These are phyloP conservation scores for Dryoscopus gambensis DNA, from an alignment of 2,113 vertebrate species.

Conservation along the genomic window DNA sequence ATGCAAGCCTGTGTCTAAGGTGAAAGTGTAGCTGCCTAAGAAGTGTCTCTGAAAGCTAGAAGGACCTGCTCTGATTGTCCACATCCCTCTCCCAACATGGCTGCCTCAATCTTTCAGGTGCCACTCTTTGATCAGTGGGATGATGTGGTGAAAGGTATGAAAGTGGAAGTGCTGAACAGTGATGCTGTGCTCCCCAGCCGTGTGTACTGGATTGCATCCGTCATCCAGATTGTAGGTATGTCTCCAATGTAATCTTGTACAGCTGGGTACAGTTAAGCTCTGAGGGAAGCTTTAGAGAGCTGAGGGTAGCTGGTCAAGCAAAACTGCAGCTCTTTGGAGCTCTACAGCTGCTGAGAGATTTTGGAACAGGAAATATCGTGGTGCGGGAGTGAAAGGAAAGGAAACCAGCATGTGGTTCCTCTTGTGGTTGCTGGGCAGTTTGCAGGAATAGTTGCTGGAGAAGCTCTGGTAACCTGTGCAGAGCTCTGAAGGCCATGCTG, in stretches of 20 bases:
- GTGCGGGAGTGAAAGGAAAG: neutral
- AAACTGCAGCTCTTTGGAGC: neutral
- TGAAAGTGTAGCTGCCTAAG: neutral
- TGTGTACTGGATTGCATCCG: slow-evolving; percentile 93
- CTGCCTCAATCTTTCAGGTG: slow-evolving; percentile 70
- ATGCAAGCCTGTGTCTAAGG: neutral
- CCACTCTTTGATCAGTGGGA: slow-evolving; percentile 91
- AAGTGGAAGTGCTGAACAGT: slow-evolving; percentile 91
- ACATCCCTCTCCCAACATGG: neutral
- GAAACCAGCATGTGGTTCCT: neutral
- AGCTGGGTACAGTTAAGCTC: neutral
- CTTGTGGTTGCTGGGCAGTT: neutral
- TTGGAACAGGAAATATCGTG: neutral
- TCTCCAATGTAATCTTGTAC: neutral
- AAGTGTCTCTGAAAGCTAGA: neutral
- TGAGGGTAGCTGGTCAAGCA: neutral
- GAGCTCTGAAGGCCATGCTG: neutral
- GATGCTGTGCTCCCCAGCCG: slow-evolving; percentile 89
- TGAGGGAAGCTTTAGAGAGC: neutral
- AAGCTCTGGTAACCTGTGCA: neutral
- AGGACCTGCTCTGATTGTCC: neutral
- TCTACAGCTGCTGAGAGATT: neutral
- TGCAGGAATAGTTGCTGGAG: neutral
- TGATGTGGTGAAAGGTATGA: slow-evolving; percentile 86
- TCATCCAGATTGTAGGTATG: slow-evolving; percentile 87